Conservation (phyloP, 2,888 invertebrate species). For the Pollenia angustigena region DNA sequence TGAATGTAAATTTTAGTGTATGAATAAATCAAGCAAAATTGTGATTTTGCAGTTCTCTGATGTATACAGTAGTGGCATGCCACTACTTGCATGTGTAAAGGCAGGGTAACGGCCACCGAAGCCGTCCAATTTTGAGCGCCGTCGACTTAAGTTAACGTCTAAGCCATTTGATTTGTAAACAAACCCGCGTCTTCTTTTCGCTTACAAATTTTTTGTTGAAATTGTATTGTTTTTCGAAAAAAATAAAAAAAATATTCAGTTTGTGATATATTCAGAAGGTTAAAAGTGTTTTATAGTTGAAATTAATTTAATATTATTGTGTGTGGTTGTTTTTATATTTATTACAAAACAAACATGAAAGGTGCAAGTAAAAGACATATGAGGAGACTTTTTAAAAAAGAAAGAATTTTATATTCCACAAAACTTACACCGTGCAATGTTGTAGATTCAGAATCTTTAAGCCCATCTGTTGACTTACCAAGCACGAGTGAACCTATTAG, state of each 20-base stretch:
- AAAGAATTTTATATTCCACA: constrained; percentile 4
- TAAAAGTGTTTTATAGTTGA: constrained; percentile 14
- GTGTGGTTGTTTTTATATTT: constrained; percentile 21
- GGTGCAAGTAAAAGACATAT: constrained; percentile 30
- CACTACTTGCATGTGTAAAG: too few species aligned
- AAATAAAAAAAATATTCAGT: not conserved
- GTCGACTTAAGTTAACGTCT: constrained; percentile 28
- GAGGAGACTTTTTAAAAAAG: not conserved
- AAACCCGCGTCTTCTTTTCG: constrained; percentile 13
- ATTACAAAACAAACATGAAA: constrained; percentile 26
- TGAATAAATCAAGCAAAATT: too few species aligned
- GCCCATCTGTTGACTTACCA: constrained; percentile 13
- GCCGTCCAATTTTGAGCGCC: constrained; percentile 25
- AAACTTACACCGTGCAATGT: constrained; percentile 18
- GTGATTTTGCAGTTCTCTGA: too few species aligned
- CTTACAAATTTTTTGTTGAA: not conserved
- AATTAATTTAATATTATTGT: constrained; percentile 24
- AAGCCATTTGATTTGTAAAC: constrained; percentile 16
- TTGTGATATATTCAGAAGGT: constrained; percentile 8
- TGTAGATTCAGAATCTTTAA: constrained; percentile 23
- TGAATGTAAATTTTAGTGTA: too few species aligned
- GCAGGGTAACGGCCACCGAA: constrained; percentile 26
- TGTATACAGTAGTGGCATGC: too few species aligned
- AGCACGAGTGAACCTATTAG: constrained; percentile 17
- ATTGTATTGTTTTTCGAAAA: constrained; percentile 3